Conservation (phyloP, 2,888 invertebrate species). For the Palloptera scutellata region DNA sequence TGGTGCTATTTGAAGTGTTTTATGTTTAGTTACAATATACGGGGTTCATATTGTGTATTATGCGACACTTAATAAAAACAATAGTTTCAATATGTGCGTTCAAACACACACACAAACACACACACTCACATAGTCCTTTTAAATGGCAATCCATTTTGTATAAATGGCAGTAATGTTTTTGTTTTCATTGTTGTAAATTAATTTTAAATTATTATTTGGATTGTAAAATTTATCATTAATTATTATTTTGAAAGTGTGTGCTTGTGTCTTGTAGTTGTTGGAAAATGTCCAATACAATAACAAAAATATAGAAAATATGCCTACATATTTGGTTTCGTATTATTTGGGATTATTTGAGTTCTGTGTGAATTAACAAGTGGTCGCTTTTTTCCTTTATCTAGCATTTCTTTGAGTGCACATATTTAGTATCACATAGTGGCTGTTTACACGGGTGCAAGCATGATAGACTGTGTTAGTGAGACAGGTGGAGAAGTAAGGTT, state of each 20-base stretch:
- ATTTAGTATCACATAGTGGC: too few species aligned
- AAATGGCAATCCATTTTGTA: conserved; percentile 43
- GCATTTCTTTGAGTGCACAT: too few species aligned
- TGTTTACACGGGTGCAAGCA: too few species aligned
- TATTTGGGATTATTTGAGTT: too few species aligned
- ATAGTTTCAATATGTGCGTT: conserved; percentile 49
- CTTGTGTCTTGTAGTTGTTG: background rate
- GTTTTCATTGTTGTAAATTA: conserved; percentile 29
- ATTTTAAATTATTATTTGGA: too few species aligned
- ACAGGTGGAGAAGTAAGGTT: too few species aligned
- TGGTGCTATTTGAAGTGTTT: conserved; percentile 60
- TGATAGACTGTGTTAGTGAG: too few species aligned
- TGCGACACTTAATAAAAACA: conserved; percentile 63
- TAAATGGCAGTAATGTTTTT: conserved; percentile 29
- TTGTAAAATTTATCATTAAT: conserved; percentile 27
- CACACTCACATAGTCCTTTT: background rate
- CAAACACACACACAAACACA: background rate
- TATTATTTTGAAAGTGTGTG: conserved; percentile 5
- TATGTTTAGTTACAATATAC: conserved; percentile 47
- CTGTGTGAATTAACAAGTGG: too few species aligned
- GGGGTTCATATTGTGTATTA: conserved; percentile 48
- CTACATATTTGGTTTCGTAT: too few species aligned
- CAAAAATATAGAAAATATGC: too few species aligned
- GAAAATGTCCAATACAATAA: too few species aligned
- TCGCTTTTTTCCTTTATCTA: too few species aligned